Base-by-base conservation (phyloP, 2,113 vertebrate species). In the Neotoma lepida region DNA sequence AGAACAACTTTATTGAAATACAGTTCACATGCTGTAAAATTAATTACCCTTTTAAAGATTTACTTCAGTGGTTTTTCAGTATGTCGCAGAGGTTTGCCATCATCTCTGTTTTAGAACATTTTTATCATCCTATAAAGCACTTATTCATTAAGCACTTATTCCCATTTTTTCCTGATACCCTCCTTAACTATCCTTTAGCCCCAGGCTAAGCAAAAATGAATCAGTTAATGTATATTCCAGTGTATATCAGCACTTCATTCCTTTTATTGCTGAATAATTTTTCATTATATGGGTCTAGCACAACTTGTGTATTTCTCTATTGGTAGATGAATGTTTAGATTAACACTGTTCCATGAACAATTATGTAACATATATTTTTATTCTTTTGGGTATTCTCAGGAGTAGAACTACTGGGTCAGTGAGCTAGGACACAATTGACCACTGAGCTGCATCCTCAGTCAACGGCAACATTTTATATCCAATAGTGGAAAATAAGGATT, bases 1-100 rank as follows among this genome's bases (percentile, higher is more conserved):
- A 90, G 17, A 73, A n/a, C 44, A 73, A n/a, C 44, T 92, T 66
- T 89, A 87, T 84, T 88, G 0, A 96, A 87, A 71, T 93, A 77
- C 44, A 90, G 68, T 46, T 89, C 26, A 86, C 7, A 85, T 73
- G 56, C 86, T 68, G 24, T 56, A 90, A 81, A 94, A 77, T 71
- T 9, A 94, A 77, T 71, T 9, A 64, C 77, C 30, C 22, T 49
- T 78, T 88, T 90, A 85, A 73, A 35, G n/a, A 80, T 1, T 80
- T 61, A 58, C 33, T 58, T 58, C 51, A 58, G 78, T 80, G 44
- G 13, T 77, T 77, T 77, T 77, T 44, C 41, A 70, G 41, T 80
- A 54, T 85, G 54, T 91, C 46, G 39, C 54, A 51, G 77, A 78
- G 35, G 64, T 78, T 68, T 85, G 12, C 49, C 78, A 2, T 9